Evolutionary conservation across 2,113 vertebrate species (phyloP), one percentile per base, ranked within the genome.

Genomic region (Callipepla squamata): DNA sequence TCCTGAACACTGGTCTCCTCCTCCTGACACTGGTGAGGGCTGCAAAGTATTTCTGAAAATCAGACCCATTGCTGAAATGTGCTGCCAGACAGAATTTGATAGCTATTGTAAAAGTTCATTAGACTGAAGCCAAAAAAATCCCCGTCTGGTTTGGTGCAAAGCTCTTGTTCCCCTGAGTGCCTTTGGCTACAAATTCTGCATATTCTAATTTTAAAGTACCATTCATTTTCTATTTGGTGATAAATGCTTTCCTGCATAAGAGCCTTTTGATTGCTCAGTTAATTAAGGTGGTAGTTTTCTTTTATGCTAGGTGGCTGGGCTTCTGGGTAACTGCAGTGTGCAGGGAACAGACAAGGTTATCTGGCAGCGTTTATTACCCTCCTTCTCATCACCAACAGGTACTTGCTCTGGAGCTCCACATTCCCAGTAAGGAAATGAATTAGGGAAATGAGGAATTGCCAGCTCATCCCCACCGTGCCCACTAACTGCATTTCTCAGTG

Each of bases 201-300:
- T 95, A 96, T 96, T 96, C 91, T 94, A 96, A 95, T 95, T 96
- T 96, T 89, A 95, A 96, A 95, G 89, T 95, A 93, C 95, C 91
- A 77, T 93, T 95, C 92, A 87, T 94, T 95, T 95, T 95, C 94
- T 96, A 91, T 95, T 95, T 95, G 94, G 96, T 95, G 95, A 93
- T 94, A 95, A 96, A 93, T 89, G 92, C 89, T 93, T 94, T 94
- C 93, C 92, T 91, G 92, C 25, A 16, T 92, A 87, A 93, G 89
- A 95, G 87, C 82, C 93, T 93, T 96, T 89, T 96, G 96, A 96
- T 93, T 96, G 94, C 89, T 93, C 63, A 92, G 72, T 93, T 96
- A 96, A 96, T 96, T 96, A 95, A 96, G 95, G 92, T 89, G 81
- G 93, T 92, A 83, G 91, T 82, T 96, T 92, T 81, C 91, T 96